Base-by-base conservation (phyloP, 2,797 vertebrate species). In the Eremophila alpestris region DNA sequence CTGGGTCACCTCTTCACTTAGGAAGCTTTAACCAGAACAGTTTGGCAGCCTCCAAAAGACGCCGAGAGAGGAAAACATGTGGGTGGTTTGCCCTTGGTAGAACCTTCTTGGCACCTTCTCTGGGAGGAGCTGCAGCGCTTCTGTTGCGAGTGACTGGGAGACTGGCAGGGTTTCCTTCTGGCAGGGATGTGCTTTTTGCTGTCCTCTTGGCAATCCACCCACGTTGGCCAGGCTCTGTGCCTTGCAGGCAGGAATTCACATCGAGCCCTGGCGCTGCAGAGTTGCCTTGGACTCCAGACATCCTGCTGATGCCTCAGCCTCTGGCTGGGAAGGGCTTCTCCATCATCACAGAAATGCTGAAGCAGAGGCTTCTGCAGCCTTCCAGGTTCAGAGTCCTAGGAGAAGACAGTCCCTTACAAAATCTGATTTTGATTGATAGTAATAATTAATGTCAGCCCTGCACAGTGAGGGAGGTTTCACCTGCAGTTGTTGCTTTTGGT, bases 131-230 rank as follows among this genome's bases (percentile, higher is more conserved):
- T 88, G 63, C 10, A 65, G 55, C 69, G 73, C 79, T 95, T 94
- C 93, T 94, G 87, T 88, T 89, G 45, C 69, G 75, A 94, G 91
- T 65, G 88, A 24, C 65, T 75, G 5, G n/a, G 83, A 93, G 87
- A 59, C 82, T 95, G 94, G 91, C 92, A 95, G 81, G 80, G 69
- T 94, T 95, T 91, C 87, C 90, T 95, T 76, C 94, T 95, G 94
- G 93, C 51, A 64, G 56, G 73, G 70, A 65, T 94, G 94, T 94
- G 91, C 94, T 87, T 94, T 96, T 95, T 82, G 93, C 94, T 0
- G 9, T 95, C 85, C 67, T 86, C 82, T 85, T 81, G 80, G 88
- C 89, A 93, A 46, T 29, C 94, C 93, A 81, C 91, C 93, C 87
- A 83, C 62, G 0, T 46, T 16, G 38, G 76, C 91, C 90, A 63